Evolutionary conservation across 35 echinoderm and acorn worm genomes (phyloP).

Genomic region (Amphiura filiformis): DNA sequence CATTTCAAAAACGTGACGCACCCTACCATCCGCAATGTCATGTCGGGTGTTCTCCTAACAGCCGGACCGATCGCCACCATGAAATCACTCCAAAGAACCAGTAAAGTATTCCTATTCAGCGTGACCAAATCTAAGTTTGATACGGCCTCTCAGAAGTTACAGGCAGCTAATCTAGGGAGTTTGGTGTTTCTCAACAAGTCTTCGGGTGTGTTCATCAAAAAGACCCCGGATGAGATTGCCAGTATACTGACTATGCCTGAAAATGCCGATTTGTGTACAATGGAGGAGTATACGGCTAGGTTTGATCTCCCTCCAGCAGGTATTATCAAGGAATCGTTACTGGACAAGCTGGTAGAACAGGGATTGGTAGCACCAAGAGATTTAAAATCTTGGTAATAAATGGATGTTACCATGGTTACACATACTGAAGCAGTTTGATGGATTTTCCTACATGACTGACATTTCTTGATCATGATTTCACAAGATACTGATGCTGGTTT

Average conservation of each 20-base stretch:
- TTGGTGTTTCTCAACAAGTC: neutral
- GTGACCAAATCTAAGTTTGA: neutral
- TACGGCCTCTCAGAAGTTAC: neutral
- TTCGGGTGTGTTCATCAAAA: neutral
- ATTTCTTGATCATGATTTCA: no score
- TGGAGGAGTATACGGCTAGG: neutral
- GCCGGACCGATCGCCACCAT: neutral
- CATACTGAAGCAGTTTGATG: no score
- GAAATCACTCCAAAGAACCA: neutral
- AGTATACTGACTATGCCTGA: neutral
- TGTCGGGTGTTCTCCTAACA: neutral
- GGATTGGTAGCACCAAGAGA: no score
- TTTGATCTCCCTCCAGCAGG: no score
- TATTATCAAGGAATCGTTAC: no score
- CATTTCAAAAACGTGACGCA: neutral
- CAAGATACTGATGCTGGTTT: no score
- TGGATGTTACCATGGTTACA: no score
- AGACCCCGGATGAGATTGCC: neutral
- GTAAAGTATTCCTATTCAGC: neutral
- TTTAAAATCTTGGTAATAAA: no score
- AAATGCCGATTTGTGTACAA: neutral
- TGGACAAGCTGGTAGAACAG: no score
- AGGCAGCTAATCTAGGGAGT: neutral
- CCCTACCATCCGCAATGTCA: neutral
- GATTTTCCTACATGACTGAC: no score